Evolutionary conservation across 64 coral and sea anemone genomes (phyloP), one percentile per base, ranked within the genome.

Genomic region (Trachythela sp.): DNA sequence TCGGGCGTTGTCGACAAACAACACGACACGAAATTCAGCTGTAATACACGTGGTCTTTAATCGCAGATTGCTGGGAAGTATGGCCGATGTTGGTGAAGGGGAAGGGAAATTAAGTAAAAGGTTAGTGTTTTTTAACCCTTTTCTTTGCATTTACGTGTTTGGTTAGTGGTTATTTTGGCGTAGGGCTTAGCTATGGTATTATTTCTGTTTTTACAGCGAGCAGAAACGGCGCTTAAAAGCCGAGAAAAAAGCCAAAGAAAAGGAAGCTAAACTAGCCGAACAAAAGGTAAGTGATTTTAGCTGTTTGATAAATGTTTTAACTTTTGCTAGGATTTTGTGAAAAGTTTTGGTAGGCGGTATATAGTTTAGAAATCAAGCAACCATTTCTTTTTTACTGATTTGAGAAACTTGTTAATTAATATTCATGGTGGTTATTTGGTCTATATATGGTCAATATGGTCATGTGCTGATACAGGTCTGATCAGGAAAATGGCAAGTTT

Each of bases 241-340:
- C 2, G 93, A 97, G 72, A 89, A 97, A 77, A 97, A 97, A 87
- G 95, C 95, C 8, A 97, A 94, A 88, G 95, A 97, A 88, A 97
- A 97, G 22, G 93, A 97, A 43, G 95, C 90, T 5, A 97, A 97
- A 89, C 80, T 89, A 43, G 93, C 86, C 0, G 60, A 86, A 4
- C 67, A 87, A 43, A 94, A 92, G 70, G 95, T 88, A 85, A 85
- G 58, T 50, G 2, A 68, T 68, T 68, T n/a, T 7, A 5, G 30
- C 15, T 68, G 30, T 68, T 68, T 68, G 5, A 22, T 68, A n/a
- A 68, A 2, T 6, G 59, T 31, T n/a, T n/a, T n/a, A n/a, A n/a
- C n/a, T n/a, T n/a, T n/a, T n/a, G n/a, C n/a, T n/a, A n/a, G n/a
- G n/a, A n/a, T n/a, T n/a, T n/a, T n/a, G n/a, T n/a, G n/a, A n/a